Conservation (phyloP, 2,113 vertebrate genomes). For the Muntiacus reevesi region DNA sequence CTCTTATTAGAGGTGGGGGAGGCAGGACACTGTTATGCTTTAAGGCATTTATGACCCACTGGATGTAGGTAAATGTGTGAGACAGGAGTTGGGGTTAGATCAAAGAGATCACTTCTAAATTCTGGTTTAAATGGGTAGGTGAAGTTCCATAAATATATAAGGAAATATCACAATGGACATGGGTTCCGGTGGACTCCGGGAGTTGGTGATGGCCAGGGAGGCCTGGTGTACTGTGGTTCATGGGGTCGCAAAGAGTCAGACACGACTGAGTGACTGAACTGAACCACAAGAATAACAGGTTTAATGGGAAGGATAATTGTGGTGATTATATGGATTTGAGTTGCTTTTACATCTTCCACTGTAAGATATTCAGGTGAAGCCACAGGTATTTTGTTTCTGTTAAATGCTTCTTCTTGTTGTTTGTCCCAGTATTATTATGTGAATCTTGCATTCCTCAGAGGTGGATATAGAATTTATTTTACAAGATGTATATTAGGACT, state of each 20-base stretch:
- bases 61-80: neutral
- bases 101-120: neutral
- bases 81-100: neutral
- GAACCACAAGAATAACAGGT: neutral
- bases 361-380: neutral
- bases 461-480: neutral
- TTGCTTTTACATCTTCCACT: neutral
- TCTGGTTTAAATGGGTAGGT: neutral
- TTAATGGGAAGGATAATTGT: neutral
- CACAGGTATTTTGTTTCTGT: neutral
- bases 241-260: too few relatives aligned
- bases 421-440: neutral
- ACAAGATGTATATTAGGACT: neutral
- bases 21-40: neutral
- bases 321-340: neutral
- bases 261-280: too few relatives aligned
- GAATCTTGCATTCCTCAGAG: neutral
- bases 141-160: neutral
- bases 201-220: too few relatives aligned
- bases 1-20: neutral
- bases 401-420: neutral
- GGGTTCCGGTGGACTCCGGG: too few relatives aligned
- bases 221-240: too few relatives aligned
- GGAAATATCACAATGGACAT: neutral
- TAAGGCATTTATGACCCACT: neutral